Evolutionary conservation across 2,113 vertebrate genomes (phyloP).

Genomic region (Drymodes brunneopygia): DNA sequence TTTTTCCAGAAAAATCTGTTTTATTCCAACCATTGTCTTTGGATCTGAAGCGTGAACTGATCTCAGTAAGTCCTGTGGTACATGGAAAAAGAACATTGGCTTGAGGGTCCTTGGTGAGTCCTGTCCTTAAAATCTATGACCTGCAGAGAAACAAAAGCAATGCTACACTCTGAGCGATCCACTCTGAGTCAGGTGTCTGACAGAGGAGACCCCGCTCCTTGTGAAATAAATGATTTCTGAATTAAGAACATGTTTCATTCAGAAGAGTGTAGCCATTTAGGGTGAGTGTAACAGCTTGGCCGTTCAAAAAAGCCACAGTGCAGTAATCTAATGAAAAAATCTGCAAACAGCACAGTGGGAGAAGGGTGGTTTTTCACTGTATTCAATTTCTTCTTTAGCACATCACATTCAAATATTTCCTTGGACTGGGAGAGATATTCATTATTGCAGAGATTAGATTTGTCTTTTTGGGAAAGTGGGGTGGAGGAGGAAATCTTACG

Average conservation of each 20-base stretch:
- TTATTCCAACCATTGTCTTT: conserved; percentile 41
- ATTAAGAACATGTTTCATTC: neutral
- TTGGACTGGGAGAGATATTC: neutral
- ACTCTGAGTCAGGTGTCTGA: neutral
- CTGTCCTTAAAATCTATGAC: neutral
- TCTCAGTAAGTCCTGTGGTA: neutral
- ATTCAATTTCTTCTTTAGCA: neutral
- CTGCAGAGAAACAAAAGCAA: neutral
- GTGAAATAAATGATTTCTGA: neutral
- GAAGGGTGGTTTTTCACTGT: neutral
- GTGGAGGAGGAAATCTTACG: neutral
- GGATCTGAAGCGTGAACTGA: neutral
- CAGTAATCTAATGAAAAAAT: neutral
- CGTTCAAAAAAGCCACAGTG: neutral
- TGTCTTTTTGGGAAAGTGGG: neutral
- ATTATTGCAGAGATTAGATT: neutral
- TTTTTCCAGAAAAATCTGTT: conserved; percentile 18
- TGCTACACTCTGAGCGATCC: neutral
- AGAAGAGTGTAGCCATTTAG: neutral
- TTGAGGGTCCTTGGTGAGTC: neutral
- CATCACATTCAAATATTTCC: neutral
- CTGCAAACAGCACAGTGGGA: neutral
- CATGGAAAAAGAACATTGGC: neutral
- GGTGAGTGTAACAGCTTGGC: neutral
- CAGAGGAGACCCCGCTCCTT: neutral